These are phyloP conservation scores for Ondatra zibethicus DNA, from an alignment of 2,113 vertebrate species.

Conservation along the genomic window DNA sequence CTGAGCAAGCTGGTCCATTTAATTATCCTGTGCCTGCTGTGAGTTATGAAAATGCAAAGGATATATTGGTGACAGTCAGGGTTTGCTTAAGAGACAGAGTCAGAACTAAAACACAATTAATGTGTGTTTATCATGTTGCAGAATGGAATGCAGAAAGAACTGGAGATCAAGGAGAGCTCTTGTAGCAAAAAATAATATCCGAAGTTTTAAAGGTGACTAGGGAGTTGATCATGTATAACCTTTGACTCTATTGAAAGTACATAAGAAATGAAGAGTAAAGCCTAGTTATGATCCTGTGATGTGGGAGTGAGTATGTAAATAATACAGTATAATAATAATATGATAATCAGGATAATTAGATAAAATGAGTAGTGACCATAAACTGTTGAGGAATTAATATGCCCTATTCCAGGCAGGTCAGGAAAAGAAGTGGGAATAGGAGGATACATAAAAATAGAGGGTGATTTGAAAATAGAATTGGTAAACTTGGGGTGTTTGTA, in stretches of 20 bases:
- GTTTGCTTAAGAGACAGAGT: slow-evolving; percentile 7
- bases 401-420: background rate
- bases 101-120: background rate
- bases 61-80: background rate
- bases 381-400: background rate
- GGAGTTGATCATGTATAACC: background rate
- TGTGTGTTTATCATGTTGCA: background rate
- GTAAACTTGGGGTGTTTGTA: background rate
- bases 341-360: background rate
- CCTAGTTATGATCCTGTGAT: background rate
- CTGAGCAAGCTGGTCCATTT: background rate
- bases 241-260: background rate
- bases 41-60: background rate
- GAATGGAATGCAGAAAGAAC: background rate
- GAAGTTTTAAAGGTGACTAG: background rate
- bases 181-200: background rate
- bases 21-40: background rate
- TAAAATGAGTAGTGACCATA: background rate
- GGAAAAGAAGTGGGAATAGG: background rate
- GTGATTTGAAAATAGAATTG: background rate
- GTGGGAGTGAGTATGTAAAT: background rate
- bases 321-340: too few species aligned
- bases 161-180: background rate
- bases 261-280: background rate
- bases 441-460: background rate